phyloP scores from a whole-genome alignment of 2,888 invertebrate genomes.

The Hypomecis punctinalis region DNA sequence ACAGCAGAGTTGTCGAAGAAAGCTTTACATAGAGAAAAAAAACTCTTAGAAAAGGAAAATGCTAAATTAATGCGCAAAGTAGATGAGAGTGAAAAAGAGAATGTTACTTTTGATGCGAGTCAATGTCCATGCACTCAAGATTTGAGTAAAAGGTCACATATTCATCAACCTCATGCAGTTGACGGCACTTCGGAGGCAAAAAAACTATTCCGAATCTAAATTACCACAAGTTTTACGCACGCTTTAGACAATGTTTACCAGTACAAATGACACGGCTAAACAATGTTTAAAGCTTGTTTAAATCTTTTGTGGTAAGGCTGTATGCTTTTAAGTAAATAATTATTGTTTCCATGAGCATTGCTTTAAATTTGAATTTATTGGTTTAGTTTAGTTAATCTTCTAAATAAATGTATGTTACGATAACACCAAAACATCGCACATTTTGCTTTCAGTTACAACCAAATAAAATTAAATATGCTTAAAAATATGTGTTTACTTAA shows the following conservation, averaged over 20 bases:
- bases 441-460: too few relatives aligned
- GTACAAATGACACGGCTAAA: too few relatives aligned
- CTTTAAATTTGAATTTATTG: not conserved
- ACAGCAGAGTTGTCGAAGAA: conserved; percentile 6
- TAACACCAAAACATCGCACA: too few relatives aligned
- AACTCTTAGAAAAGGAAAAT: conserved; percentile 1
- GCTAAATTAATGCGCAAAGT: not conserved
- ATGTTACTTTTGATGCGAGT: not conserved
- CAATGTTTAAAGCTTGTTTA: too few relatives aligned
- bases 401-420: too few relatives aligned
- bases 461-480: too few relatives aligned
- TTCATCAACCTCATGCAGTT: not conserved
- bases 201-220: not conserved
- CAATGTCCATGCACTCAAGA: not conserved
- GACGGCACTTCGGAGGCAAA: conserved; percentile 1
- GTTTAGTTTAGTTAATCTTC: too few relatives aligned
- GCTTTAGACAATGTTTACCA: too few relatives aligned
- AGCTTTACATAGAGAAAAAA: conserved; percentile 11
- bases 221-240: not conserved
- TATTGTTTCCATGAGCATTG: too few relatives aligned
- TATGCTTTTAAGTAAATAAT: too few relatives aligned
- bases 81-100: not conserved
- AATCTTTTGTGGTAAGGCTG: too few relatives aligned
- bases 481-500: too few relatives aligned
- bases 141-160: not conserved